phyloP scores from a whole-genome alignment of 2,797 vertebrate species.

The Danio jaintianensis region DNA sequence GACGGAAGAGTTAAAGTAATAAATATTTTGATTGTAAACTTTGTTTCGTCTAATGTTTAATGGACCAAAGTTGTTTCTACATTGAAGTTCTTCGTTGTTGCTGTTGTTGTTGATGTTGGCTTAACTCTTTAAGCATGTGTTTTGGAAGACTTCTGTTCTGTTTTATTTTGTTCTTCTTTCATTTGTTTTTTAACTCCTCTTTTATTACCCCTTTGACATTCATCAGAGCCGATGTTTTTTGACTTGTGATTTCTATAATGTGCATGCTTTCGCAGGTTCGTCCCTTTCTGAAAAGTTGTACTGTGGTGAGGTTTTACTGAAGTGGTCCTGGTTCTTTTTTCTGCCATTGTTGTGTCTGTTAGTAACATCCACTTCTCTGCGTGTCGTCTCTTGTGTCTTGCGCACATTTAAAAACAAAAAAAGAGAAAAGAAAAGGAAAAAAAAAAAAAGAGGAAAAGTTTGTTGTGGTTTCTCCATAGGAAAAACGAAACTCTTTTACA shows the following conservation, averaged over 20 bases:
- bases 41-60: conserved; percentile 92
- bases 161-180: conserved; percentile 30
- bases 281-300: conserved; percentile 80
- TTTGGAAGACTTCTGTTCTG: conserved; percentile 72
- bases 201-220: conserved; percentile 71
- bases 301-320: conserved; percentile 81
- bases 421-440: conserved; percentile 60
- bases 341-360: conserved; percentile 77
- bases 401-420: conserved; percentile 74
- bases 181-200: conserved; percentile 66
- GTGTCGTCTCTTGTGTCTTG: conserved; percentile 85
- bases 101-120: conserved; percentile 80
- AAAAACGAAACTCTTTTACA: conserved; percentile 77
- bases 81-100: conserved; percentile 75
- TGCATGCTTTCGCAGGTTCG: conserved; percentile 91
- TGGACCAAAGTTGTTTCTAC: conserved; percentile 98
- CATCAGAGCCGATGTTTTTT: conserved; percentile 83
- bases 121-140: conserved; percentile 86
- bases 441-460: conserved; percentile 66
- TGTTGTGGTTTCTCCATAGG: conserved; percentile 83
- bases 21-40: conserved; percentile 96
- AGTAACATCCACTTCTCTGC: conserved; percentile 70
- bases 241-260: conserved; percentile 83
- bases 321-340: conserved; percentile 80
- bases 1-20: conserved; percentile 85